These are phyloP conservation scores for Gnathonemus longibarbis DNA, from an alignment of 2,113 vertebrate species.

Conservation along the genomic window DNA sequence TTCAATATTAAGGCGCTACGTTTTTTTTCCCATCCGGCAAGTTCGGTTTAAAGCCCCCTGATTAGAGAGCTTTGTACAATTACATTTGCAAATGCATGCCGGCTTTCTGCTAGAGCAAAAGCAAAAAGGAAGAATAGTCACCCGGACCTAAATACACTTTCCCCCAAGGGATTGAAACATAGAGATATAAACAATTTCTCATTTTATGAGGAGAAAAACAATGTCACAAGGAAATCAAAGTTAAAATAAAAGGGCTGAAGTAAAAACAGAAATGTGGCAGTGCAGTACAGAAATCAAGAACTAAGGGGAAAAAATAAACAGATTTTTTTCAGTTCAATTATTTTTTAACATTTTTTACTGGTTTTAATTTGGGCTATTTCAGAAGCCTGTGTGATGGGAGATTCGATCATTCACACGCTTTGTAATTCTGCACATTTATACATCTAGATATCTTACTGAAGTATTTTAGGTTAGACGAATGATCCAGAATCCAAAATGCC, in stretches of 20 bases:
- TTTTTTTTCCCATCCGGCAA: neutral
- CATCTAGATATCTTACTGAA: neutral
- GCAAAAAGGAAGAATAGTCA: neutral
- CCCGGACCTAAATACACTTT: neutral
- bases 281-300: neutral
- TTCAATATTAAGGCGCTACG: neutral
- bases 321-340: neutral
- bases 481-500: neutral
- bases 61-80: neutral
- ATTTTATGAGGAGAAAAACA: neutral
- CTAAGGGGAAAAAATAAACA: neutral
- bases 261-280: neutral
- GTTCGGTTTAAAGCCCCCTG: neutral
- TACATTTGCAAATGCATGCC: conserved; percentile 7
- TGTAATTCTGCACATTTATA: neutral
- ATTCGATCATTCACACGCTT: neutral
- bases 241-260: neutral
- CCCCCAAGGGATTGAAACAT: neutral
- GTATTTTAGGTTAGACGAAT: neutral
- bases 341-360: neutral
- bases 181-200: neutral
- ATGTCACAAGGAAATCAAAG: neutral
- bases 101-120: neutral
- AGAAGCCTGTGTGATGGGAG: neutral
- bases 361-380: neutral